Percentiles rank a stretch among this genome's conserved stretches.
phyloP scores from a whole-genome alignment of 2,113 vertebrate genomes.

The Lamprologus callipterus region DNA sequence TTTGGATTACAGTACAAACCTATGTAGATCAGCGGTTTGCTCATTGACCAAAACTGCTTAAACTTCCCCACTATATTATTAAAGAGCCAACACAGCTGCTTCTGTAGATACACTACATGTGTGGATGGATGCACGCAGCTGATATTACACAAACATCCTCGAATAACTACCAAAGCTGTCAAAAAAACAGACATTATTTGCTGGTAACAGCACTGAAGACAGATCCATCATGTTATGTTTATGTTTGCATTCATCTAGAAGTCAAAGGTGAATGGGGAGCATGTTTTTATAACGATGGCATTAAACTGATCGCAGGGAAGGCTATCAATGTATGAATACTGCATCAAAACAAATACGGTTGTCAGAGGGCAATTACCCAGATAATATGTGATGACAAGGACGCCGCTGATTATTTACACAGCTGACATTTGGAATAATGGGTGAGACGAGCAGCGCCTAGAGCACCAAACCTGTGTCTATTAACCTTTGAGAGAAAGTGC shows the following conservation, averaged over 20 bases:
- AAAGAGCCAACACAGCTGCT: neutral
- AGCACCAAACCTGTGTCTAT: constrained; percentile 28
- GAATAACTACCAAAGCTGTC: neutral
- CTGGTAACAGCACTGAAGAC: neutral
- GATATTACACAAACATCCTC: neutral
- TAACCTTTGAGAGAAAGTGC: constrained; percentile 35
- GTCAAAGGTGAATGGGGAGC: neutral
- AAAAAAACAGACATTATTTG: neutral
- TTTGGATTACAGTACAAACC: neutral
- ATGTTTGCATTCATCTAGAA: neutral
- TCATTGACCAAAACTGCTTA: neutral
- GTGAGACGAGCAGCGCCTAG: constrained; percentile 2
- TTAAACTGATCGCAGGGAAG: neutral
- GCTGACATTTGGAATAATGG: constrained; percentile 59
- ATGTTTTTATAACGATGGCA: neutral
- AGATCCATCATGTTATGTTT: neutral
- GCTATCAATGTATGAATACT: neutral
- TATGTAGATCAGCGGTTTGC: neutral
- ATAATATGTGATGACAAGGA: constrained; percentile 54
- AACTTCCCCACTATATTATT: neutral
- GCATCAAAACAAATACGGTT: constrained; percentile 39
- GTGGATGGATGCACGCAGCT: neutral
- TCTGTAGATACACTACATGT: neutral
- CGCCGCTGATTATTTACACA: constrained; percentile 47
- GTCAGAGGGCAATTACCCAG: constrained; percentile 46